Conservation (phyloP, 2,888 invertebrate genomes). For the Dicyrtoma fusca region DNA sequence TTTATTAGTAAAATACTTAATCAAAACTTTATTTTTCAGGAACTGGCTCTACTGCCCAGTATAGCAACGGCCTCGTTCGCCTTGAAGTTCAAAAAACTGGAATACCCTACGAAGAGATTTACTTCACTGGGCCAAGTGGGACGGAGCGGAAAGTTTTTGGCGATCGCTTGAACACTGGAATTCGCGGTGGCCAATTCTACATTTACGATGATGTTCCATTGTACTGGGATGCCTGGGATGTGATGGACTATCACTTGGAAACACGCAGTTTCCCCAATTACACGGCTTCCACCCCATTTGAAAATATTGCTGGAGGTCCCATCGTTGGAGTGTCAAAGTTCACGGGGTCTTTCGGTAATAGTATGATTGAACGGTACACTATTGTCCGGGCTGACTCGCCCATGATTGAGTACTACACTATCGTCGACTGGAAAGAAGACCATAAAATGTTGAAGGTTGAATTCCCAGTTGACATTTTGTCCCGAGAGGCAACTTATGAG, state of each 20-base stretch:
- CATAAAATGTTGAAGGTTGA: constrained; percentile 63
- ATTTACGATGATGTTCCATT: constrained; percentile 63
- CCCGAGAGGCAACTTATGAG: constrained; percentile 61
- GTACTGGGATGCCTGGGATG: constrained; percentile 66
- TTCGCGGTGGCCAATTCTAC: constrained; percentile 58
- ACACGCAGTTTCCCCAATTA: constrained; percentile 58
- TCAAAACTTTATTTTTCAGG: neutral
- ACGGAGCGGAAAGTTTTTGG: constrained; percentile 29
- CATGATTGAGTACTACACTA: constrained; percentile 60
- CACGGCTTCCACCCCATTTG: neutral
- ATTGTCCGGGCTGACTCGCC: constrained; percentile 60
- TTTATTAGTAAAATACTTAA: too few relatives aligned
- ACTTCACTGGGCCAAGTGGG: constrained; percentile 35
- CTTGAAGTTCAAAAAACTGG: constrained; percentile 35
- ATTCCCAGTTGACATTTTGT: constrained; percentile 60
- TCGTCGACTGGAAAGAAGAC: constrained; percentile 62
- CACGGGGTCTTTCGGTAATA: constrained; percentile 40
- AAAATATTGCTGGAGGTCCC: constrained; percentile 29
- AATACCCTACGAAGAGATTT: constrained; percentile 40
- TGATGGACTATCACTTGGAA: constrained; percentile 64
- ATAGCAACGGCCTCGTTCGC: constrained; percentile 35
- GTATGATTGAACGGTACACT: constrained; percentile 58
- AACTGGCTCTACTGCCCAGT: neutral
- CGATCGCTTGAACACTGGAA: constrained; percentile 37
- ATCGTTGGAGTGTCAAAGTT: constrained; percentile 48